phyloP scores from a whole-genome alignment of 1,140 invertebrate genomes.

The Cydia fagiglandana region DNA sequence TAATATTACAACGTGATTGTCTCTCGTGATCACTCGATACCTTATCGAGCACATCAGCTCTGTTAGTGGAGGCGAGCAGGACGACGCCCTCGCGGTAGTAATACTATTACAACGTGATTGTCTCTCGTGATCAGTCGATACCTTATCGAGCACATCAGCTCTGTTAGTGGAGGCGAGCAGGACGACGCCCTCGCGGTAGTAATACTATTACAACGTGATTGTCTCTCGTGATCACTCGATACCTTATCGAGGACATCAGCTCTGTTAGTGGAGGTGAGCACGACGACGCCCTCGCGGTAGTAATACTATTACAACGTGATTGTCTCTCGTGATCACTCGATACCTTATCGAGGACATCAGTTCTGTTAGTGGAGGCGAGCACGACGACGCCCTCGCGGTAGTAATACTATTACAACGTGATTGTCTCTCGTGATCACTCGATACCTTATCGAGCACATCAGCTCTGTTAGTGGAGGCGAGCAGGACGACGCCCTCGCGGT shows the following conservation, averaged over 20 bases:
- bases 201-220: no score
- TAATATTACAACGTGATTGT: no score
- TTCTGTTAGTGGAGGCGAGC: slow-evolving; percentile 96
- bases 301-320: no score
- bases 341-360: slow-evolving; percentile 97
- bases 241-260: slow-evolving; percentile 97
- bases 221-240: slow-evolving; percentile 22
- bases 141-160: slow-evolving; percentile 97
- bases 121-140: slow-evolving; percentile 52
- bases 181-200: slow-evolving; percentile 94
- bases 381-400: slow-evolving; percentile 95
- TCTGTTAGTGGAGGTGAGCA: slow-evolving; percentile 97
- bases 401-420: no score
- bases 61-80: slow-evolving; percentile 97
- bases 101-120: no score
- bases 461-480: slow-evolving; percentile 97
- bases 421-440: not conserved
- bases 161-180: slow-evolving; percentile 98
- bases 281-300: slow-evolving; percentile 94
- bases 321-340: not conserved
- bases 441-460: slow-evolving; percentile 96
- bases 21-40: slow-evolving; percentile 68
- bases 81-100: slow-evolving; percentile 95
- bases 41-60: slow-evolving; percentile 97
- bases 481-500: slow-evolving; percentile 95